phyloP scores from a whole-genome alignment of 1,140 invertebrate species.

The Eumeta japonica region DNA sequence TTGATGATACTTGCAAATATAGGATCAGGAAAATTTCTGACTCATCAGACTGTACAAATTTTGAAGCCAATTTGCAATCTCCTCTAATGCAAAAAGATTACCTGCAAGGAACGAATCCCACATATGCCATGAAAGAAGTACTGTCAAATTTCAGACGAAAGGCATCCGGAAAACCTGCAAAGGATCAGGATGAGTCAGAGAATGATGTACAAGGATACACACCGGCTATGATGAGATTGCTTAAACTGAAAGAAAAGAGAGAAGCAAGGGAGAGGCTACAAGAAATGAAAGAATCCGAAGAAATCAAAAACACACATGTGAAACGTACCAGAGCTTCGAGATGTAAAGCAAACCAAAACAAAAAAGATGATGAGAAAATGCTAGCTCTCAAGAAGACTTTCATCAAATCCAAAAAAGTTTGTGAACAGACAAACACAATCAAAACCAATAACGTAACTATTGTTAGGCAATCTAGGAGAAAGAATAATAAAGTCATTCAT shows the following conservation, averaged over 20 bases:
- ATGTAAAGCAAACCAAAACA: too few relatives aligned
- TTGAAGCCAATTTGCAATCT: slow-evolving; percentile 33
- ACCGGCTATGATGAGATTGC: slow-evolving; percentile 55
- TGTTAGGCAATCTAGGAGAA: too few relatives aligned
- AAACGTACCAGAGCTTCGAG: too few relatives aligned
- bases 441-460: too few relatives aligned
- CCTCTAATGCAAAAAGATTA: slow-evolving; percentile 48
- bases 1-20: slow-evolving; percentile 43
- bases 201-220: slow-evolving; percentile 53
- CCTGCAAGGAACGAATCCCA: slow-evolving; percentile 53
- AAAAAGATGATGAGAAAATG: too few relatives aligned
- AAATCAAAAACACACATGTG: too few relatives aligned
- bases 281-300: slow-evolving; percentile 28
- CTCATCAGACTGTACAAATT: slow-evolving; percentile 32
- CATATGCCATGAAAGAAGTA: slow-evolving; percentile 61
- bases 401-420: too few relatives aligned
- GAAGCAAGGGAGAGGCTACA: slow-evolving; percentile 38
- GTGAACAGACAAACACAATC: too few relatives aligned
- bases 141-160: slow-evolving; percentile 49
- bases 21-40: slow-evolving; percentile 48
- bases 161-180: slow-evolving; percentile 27
- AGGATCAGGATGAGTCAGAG: slow-evolving; percentile 29
- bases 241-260: slow-evolving; percentile 45
- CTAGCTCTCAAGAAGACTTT: too few relatives aligned
- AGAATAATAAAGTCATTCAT: too few relatives aligned